Conservation (phyloP, 2,797 vertebrate species). For the Alfaro cultratus region DNA sequence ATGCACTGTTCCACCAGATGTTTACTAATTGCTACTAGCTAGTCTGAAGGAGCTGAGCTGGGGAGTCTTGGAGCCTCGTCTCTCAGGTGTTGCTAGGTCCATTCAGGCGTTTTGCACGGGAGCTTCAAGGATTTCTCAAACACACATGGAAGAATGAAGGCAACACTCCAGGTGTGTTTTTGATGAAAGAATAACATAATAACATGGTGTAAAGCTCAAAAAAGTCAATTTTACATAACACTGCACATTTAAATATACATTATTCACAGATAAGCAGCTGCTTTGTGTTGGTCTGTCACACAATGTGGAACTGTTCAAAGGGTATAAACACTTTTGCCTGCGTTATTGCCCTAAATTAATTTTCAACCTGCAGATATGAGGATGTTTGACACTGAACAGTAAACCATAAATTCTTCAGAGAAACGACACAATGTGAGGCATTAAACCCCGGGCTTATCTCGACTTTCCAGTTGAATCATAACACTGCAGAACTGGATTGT, state of each 20-base stretch:
- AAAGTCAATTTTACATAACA: no score
- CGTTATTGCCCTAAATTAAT: background rate
- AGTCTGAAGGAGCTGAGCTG: no score
- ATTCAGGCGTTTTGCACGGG: no score
- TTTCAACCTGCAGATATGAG: background rate
- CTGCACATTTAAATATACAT: background rate
- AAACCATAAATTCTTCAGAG: background rate
- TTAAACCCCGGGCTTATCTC: constrained; percentile 22
- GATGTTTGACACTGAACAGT: background rate
- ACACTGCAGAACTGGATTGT: constrained; percentile 20
- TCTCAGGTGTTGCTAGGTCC: no score
- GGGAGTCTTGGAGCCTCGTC: no score
- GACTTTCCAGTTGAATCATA: constrained; percentile 3
- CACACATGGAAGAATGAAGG: no score
- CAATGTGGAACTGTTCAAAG: background rate
- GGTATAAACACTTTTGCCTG: background rate
- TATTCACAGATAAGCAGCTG: background rate
- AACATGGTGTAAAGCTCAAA: no score
- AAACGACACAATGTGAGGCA: background rate
- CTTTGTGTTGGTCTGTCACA: background rate
- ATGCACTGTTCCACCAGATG: no score
- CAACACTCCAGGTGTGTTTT: no score
- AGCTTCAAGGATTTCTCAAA: no score
- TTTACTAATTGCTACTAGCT: no score
- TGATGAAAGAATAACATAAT: no score